A percentile compares a stretch with the other conserved stretches of the same genome.
These are phyloP conservation scores for Fissipunctia ypsillon DNA, from an alignment of 2,888 invertebrate species.

Conservation along the genomic window DNA sequence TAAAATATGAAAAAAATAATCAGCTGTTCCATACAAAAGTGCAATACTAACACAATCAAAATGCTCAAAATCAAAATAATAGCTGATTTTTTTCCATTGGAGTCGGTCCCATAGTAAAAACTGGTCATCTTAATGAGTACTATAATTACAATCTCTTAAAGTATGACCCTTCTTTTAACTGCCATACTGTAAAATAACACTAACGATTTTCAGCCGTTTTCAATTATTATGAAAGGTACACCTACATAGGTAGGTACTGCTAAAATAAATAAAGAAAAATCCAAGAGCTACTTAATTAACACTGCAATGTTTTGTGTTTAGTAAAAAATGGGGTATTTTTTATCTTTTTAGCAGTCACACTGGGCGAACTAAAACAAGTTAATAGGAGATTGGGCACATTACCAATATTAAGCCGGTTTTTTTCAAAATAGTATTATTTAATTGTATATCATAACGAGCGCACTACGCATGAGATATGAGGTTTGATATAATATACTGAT, in stretches of 20 bases:
- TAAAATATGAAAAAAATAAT: no score
- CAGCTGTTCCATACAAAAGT: not conserved
- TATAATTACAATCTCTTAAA: not conserved
- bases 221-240: not conserved
- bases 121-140: not conserved
- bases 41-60: not conserved
- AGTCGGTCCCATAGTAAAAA: not conserved
- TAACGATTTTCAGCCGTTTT: constrained; percentile 2
- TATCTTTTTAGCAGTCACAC: not conserved
- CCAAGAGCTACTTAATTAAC: not conserved
- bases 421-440: not conserved
- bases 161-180: not conserved
- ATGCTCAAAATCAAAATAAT: not conserved
- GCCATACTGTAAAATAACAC: not conserved
- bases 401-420: not conserved
- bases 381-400: not conserved
- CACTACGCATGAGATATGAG: constrained; percentile 16
- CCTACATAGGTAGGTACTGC: no score
- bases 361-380: not conserved
- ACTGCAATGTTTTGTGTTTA: not conserved
- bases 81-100: not conserved
- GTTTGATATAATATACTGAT: not conserved
- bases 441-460: not conserved
- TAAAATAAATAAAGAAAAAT: not conserved
- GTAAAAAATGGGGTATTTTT: not conserved